Evolutionary conservation across 1,140 invertebrate species (phyloP), one percentile per base, ranked within the genome.

Genomic region (Drosophila carrolli): DNA sequence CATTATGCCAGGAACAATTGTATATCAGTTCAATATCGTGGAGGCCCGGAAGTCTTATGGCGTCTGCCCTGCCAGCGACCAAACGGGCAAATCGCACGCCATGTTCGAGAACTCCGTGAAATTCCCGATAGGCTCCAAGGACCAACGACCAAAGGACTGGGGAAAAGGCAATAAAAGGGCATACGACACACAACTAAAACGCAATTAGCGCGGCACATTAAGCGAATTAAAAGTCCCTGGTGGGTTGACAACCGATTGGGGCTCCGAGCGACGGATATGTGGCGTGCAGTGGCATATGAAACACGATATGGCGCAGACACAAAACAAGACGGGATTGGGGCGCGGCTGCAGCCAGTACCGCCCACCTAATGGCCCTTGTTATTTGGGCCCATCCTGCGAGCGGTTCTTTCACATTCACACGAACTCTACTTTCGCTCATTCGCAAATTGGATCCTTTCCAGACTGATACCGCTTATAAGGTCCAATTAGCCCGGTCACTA

Each of bases 121-220:
- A 80, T 53, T 59, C 29, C 41, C 46, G 46, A 51, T 80, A 58
- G 48, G 27, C 16, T 9, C 47, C n/a, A 9, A 59, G 29, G 44
- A 63, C 59, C 27, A 38, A 13, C 1, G 37, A 38, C 11, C 37
- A 10, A 11, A 11, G 37, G 29, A 16, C 16, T 11, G 16, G 5
- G 35, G 4, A 61, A 8, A 29, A 16, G 5, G 37, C 50, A 54
- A 62, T 54, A 54, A 62, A 54, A 54, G 4, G 8, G 0, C 37
- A 67, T 41, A 48, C 41, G 37, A 58, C 68, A 37, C 43, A 54
- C 41, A 66, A 89, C 72, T 89, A 71, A 83, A 89, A 88, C 76
- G 72, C 80, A 89, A 88, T 89, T 86, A 83, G 60, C 62, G 59
- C 71, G 59, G 38, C 71, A 50, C 77, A 78, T 85, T 75, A 78